These are phyloP conservation scores for Drosophila lini DNA, from an alignment of 1,140 invertebrate species.

Conservation along the genomic window DNA sequence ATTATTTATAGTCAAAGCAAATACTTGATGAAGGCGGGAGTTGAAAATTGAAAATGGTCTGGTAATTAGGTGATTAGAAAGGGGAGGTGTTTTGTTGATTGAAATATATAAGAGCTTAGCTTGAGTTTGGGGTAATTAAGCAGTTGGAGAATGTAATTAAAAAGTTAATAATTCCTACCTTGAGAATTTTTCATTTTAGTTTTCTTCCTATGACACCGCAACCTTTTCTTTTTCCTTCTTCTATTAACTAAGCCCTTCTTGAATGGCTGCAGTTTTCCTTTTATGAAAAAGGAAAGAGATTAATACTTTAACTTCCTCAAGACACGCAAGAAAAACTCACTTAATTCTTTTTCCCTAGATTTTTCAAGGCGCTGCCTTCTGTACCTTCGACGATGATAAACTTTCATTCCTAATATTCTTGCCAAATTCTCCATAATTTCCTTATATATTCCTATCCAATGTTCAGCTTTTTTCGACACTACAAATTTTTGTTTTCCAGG, in stretches of 20 bases:
- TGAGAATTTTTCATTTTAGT: slow-evolving; percentile 9
- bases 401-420: too few relatives aligned
- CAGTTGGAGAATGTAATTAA: background rate
- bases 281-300: background rate
- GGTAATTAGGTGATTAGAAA: slow-evolving; percentile 21
- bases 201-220: slow-evolving; percentile 6
- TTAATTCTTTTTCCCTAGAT: too few relatives aligned
- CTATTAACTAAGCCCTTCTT: background rate
- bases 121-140: background rate
- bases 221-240: slow-evolving; percentile 7
- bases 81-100: background rate
- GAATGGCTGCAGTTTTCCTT: slow-evolving; percentile 4
- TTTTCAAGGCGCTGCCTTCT: background rate
- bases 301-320: background rate
- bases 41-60: background rate
- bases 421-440: background rate
- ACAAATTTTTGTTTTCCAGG: background rate
- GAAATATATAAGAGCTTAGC: too few relatives aligned
- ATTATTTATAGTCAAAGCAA: slow-evolving; percentile 14
- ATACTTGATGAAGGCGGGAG: background rate
- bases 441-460: too few relatives aligned
- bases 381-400: too few relatives aligned
- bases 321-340: slow-evolving; percentile 14
- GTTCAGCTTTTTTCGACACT: background rate
- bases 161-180: slow-evolving; percentile 3